Base-by-base conservation (phyloP, 2,797 vertebrate genomes). In the Amphiprion clarkii region DNA sequence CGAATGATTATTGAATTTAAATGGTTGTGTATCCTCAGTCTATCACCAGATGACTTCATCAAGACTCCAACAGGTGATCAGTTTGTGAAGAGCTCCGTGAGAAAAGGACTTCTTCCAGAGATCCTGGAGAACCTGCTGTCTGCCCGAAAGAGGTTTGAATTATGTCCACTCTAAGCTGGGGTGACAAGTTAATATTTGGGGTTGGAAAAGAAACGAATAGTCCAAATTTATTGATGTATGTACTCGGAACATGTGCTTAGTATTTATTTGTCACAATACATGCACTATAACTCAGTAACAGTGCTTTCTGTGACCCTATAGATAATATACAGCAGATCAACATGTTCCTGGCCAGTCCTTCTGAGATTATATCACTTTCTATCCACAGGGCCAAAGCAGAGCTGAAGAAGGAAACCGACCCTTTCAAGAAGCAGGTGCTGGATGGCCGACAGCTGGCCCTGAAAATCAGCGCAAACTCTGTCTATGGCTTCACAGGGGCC, bases 401-500 rank as follows among this genome's bases (percentile, higher is more conserved):
- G 82, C 92, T 98, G 31, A 96, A 97, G 78, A 95, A 93, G 36
- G 97, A 98, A 88, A 97, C 95, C 0, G 97, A 98, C 74, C 96
- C 97, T 8, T 95, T 97, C 71, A 96, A 96, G 79, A 96, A 96
- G 71, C 97, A 98, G 88, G 97, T 98, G 67, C 84, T 98, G 83
- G 97, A 98, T 0, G 97, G 97, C 10, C 94, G 97, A 66, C 97
- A 98, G 83, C 87, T 97, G 67, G 97, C 97, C 0, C 93, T 98
- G 11, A 98, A 98, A 92, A 95, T 98, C 86, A 98, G 97, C 0
- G 97, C 97, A 7, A 98, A 98, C 93, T 98, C 97, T 0, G 97
- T 98, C 11, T 98, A 98, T 0, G 97, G 97, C 64, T 98, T 98
- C 91, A 98, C 97, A 0, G 97, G 97, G 0, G 97, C 97, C 33